Conservation (phyloP, 2,888 invertebrate species). For the Mythimna vitellina region DNA sequence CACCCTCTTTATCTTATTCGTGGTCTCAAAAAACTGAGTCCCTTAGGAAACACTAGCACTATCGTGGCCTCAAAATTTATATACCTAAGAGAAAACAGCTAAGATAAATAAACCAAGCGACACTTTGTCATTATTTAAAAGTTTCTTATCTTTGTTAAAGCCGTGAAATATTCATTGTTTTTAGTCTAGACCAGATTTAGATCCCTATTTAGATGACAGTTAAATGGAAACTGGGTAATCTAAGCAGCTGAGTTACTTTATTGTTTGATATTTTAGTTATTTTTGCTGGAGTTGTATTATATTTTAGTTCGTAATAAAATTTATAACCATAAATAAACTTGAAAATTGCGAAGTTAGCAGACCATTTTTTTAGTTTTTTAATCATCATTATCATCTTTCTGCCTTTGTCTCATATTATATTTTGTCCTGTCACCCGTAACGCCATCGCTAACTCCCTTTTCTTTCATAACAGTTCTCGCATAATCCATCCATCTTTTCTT, state of each 20-base stretch:
- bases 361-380: neutral
- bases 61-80: conserved; percentile 21
- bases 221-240: conserved; percentile 45
- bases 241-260: conserved; percentile 31
- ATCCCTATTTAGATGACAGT: conserved; percentile 54
- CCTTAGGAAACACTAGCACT: conserved; percentile 8
- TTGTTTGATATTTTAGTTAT: conserved; percentile 23
- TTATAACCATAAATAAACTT: neutral
- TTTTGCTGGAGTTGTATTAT: neutral
- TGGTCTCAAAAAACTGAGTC: neutral
- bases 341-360: neutral
- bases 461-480: too few species aligned
- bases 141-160: conserved; percentile 38
- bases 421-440: too few species aligned
- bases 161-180: conserved; percentile 51
- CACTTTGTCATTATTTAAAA: conserved; percentile 51
- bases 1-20: neutral
- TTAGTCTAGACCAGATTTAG: conserved; percentile 57
- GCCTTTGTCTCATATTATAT: too few species aligned
- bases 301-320: neutral
- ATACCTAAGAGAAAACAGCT: conserved; percentile 2
- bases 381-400: too few species aligned
- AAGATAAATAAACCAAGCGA: conserved; percentile 35
- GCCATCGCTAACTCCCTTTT: too few species aligned
- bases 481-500: too few species aligned